phyloP scores from a whole-genome alignment of 2,888 invertebrate genomes.

The Zootermopsis nevadensis region DNA sequence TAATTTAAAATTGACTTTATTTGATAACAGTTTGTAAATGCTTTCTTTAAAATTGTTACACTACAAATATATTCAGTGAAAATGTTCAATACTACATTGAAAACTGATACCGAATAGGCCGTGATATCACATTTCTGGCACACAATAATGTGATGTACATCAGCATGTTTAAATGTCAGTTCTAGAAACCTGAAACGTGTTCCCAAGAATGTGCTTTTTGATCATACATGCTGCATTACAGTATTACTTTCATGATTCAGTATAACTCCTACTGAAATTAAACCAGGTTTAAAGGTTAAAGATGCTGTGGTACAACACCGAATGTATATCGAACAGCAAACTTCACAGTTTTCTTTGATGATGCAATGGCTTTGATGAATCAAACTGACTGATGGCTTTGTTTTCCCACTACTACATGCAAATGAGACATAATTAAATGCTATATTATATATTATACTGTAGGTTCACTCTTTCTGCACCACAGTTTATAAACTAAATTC shows the following conservation, averaged over 20 bases:
- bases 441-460: background rate
- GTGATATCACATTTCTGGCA: constrained; percentile 7
- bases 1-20: background rate
- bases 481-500: too few species aligned
- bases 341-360: background rate
- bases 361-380: background rate
- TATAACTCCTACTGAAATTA: background rate
- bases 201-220: too few species aligned
- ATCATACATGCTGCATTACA: too few species aligned
- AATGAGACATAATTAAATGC: background rate
- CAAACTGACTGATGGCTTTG: background rate
- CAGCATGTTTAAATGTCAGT: background rate
- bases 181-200: background rate
- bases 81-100: background rate
- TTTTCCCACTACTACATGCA: background rate
- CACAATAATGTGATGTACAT: background rate
- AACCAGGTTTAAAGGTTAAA: background rate
- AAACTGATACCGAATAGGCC: background rate
- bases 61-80: background rate
- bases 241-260: too few species aligned
- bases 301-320: background rate
- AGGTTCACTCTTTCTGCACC: background rate
- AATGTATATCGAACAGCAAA: background rate
- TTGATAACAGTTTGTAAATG: too few species aligned
- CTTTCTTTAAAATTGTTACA: background rate